These are phyloP conservation scores for Drosophila punjabiensis DNA, from an alignment of 1,140 invertebrate genomes.

Conservation along the genomic window DNA sequence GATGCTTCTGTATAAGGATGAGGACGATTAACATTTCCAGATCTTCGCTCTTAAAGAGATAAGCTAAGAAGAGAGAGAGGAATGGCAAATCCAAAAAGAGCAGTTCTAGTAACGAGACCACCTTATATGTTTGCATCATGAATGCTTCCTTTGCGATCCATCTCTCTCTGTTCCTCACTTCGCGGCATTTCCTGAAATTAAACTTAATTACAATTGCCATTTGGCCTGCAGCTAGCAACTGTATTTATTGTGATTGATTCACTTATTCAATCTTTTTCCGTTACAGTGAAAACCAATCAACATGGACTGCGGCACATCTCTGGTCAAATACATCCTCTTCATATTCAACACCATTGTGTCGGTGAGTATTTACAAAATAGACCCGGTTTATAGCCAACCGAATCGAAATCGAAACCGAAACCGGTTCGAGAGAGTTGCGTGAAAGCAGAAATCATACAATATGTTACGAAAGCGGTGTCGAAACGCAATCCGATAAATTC, in stretches of 20 bases:
- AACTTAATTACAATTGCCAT: slow-evolving; percentile 2
- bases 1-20: background rate
- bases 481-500: slow-evolving; percentile 29
- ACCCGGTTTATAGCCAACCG: slow-evolving; percentile 17
- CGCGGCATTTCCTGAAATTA: background rate
- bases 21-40: background rate
- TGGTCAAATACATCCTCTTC: slow-evolving; percentile 93
- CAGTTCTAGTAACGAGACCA: background rate
- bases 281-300: slow-evolving; percentile 51
- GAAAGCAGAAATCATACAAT: slow-evolving; percentile 46
- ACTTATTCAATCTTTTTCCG: slow-evolving; percentile 13
- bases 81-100: background rate
- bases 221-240: slow-evolving; percentile 1
- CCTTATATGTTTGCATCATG: background rate
- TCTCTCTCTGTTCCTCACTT: background rate
- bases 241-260: slow-evolving; percentile 14
- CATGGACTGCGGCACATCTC: slow-evolving; percentile 90
- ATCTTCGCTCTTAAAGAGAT: background rate
- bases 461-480: slow-evolving; percentile 37
- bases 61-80: background rate
- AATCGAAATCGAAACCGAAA: slow-evolving; percentile 39
- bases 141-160: background rate
- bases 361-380: slow-evolving; percentile 88
- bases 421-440: slow-evolving; percentile 39
- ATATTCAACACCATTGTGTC: slow-evolving; percentile 94